phyloP scores from a whole-genome alignment of 2,888 invertebrate genomes.

The Neoascia interrupta region DNA sequence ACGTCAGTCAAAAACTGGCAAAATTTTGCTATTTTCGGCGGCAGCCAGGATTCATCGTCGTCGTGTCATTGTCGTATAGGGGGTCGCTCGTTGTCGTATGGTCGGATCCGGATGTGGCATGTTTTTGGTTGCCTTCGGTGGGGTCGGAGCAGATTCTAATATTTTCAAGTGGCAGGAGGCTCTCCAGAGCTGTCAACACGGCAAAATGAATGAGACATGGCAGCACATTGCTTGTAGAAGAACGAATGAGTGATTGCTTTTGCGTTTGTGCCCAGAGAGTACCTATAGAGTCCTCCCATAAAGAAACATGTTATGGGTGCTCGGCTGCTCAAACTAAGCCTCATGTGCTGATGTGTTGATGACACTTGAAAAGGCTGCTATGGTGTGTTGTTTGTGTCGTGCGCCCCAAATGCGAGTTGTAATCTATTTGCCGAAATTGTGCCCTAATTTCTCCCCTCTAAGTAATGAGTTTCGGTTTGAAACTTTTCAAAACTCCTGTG shows the following conservation, averaged over 20 bases:
- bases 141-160: constrained; percentile 33
- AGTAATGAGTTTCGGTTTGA: constrained; percentile 27
- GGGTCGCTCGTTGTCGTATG: constrained; percentile 18
- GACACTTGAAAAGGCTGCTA: constrained; percentile 51
- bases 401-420: neutral
- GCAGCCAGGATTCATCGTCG: constrained; percentile 18
- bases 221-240: constrained; percentile 17
- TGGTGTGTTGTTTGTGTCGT: neutral
- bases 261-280: constrained; percentile 46
- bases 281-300: too few relatives aligned
- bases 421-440: constrained; percentile 35
- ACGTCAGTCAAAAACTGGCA: constrained; percentile 48
- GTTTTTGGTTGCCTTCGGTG: constrained; percentile 8
- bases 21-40: constrained; percentile 52
- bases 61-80: neutral
- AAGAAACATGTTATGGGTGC: constrained; percentile 5
- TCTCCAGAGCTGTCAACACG: constrained; percentile 52
- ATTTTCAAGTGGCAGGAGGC: constrained; percentile 25
- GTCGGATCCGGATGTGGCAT: constrained; percentile 37
- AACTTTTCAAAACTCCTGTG: neutral
- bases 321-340: constrained; percentile 21
- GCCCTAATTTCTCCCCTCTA: constrained; percentile 9
- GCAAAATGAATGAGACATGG: constrained; percentile 58
- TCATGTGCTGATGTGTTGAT: constrained; percentile 59
- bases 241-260: constrained; percentile 67